A percentile compares a stretch with the other conserved stretches of the same genome.
phyloP scores from a whole-genome alignment of 2,113 vertebrate genomes.

The Cinclus mexicanus region DNA sequence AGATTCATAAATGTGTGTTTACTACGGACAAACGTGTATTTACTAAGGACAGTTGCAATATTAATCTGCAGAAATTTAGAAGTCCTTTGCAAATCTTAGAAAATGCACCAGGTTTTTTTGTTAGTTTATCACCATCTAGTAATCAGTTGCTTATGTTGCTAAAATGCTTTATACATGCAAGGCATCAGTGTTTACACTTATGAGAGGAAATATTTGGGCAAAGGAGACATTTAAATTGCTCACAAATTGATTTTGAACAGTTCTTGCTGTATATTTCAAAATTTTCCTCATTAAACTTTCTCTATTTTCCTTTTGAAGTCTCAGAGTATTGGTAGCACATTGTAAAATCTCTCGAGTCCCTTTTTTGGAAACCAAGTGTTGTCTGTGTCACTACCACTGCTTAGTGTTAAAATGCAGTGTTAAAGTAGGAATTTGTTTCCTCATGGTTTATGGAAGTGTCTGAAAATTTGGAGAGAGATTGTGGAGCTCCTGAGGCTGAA shows the following conservation, averaged over 20 bases:
- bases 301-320: not conserved
- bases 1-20: not conserved
- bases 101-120: not conserved
- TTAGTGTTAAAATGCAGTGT: not conserved
- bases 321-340: not conserved
- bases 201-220: not conserved
- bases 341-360: not conserved
- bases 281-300: not conserved
- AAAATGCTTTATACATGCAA: not conserved
- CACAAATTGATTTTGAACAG: not conserved
- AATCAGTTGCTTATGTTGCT: not conserved
- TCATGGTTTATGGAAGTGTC: not conserved
- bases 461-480: not conserved
- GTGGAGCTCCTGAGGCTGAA: not conserved
- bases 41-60: not conserved
- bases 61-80: not conserved
- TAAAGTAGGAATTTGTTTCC: not conserved
- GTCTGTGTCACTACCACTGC: not conserved
- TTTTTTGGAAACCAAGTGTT: not conserved
- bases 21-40: not conserved
- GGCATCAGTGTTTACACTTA: not conserved
- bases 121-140: not conserved
- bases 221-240: not conserved
- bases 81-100: not conserved
- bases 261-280: not conserved